Conservation (phyloP, 2,797 vertebrate genomes). For the Sylvilagus floridanus region DNA sequence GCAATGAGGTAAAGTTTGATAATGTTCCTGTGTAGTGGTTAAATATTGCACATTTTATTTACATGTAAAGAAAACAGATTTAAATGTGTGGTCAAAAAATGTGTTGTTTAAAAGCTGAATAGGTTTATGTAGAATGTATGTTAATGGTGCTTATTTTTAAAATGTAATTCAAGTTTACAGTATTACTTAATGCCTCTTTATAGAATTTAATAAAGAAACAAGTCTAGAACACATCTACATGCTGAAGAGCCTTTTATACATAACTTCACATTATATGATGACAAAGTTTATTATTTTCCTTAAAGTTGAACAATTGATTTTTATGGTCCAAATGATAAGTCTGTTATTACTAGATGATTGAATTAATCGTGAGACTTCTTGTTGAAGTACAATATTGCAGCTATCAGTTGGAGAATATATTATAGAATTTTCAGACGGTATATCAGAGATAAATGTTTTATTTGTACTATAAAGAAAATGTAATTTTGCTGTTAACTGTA, state of each 20-base stretch:
- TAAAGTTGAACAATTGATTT: slow-evolving; percentile 59
- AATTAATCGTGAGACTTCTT: slow-evolving; percentile 62
- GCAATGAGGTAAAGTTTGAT: slow-evolving; percentile 72
- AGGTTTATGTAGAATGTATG: slow-evolving; percentile 69
- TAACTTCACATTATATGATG: slow-evolving; percentile 37
- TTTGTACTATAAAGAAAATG: slow-evolving; percentile 86
- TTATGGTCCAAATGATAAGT: slow-evolving; percentile 73
- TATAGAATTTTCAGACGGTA: slow-evolving; percentile 83
- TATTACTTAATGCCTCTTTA: slow-evolving; percentile 60
- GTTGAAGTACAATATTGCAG: slow-evolving; percentile 80
- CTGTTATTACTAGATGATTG: slow-evolving; percentile 64
- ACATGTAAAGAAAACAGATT: slow-evolving; percentile 75
- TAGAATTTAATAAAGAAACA: slow-evolving; percentile 70
- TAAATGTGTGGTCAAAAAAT: slow-evolving; percentile 67
- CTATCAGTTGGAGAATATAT: slow-evolving; percentile 81
- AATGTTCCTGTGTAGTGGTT: slow-evolving; percentile 53
- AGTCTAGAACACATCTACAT: slow-evolving; percentile 34
- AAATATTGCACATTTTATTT: slow-evolving; percentile 72
- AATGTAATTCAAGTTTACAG: slow-evolving; percentile 78
- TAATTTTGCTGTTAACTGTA: slow-evolving; percentile 87
- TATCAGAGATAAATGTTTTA: slow-evolving; percentile 79
- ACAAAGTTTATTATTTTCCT: slow-evolving; percentile 66
- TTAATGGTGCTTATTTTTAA: slow-evolving; percentile 79
- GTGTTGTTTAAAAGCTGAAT: slow-evolving; percentile 67
- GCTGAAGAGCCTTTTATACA: slow-evolving; percentile 39